Evolutionary conservation across 2,888 invertebrate species (phyloP).

Genomic region (Antitype chi): DNA sequence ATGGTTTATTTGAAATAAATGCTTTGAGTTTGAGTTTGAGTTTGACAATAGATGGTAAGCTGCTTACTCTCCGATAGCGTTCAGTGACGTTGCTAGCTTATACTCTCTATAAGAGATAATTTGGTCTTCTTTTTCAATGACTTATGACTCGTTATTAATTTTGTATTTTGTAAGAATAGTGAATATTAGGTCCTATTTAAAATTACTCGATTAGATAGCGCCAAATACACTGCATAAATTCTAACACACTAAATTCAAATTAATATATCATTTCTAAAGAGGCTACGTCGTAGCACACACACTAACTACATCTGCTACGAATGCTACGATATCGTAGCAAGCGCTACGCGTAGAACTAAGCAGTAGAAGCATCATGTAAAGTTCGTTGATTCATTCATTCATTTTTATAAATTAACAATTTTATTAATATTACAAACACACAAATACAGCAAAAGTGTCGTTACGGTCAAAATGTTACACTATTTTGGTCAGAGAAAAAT

Average conservation of each 20-base stretch:
- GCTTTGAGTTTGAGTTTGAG: no score
- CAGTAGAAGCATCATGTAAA: background rate
- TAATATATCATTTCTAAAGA: background rate
- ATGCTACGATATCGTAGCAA: constrained; percentile 13
- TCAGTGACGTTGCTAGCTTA: background rate
- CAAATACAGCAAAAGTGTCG: no score
- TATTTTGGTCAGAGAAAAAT: background rate
- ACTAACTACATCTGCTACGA: background rate
- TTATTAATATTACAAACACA: background rate
- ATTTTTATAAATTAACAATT: no score
- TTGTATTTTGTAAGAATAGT: background rate
- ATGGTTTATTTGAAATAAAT: no score
- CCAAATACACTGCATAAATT: background rate
- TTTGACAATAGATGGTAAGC: background rate
- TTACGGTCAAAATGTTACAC: background rate
- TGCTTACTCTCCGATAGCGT: background rate
- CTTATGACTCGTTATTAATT: background rate
- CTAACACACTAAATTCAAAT: background rate
- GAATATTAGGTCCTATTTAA: background rate
- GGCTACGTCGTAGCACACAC: constrained; percentile 1
- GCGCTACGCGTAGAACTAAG: background rate
- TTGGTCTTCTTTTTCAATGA: background rate
- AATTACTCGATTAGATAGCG: background rate
- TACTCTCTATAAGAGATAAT: background rate
- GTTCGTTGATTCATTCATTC: no score